Percentiles rank a stretch among this genome's conserved stretches.
These are phyloP conservation scores for Prionace glauca DNA, from an alignment of 2,797 vertebrate species.

Conservation along the genomic window DNA sequence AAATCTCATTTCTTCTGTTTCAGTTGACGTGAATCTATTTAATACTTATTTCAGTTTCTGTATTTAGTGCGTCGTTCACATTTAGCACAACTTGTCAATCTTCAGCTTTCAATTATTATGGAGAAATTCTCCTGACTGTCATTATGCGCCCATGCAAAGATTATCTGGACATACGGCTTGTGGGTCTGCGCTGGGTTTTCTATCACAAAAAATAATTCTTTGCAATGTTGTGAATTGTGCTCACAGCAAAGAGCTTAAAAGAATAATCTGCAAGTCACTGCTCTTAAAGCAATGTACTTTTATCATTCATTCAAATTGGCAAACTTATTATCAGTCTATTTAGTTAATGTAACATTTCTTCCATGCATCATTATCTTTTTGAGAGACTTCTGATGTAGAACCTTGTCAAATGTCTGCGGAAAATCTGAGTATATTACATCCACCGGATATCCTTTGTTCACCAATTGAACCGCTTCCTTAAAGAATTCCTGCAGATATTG, in stretches of 20 bases:
- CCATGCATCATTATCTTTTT: not conserved
- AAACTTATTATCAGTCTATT: not conserved
- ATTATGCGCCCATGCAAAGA: not conserved
- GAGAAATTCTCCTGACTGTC: not conserved
- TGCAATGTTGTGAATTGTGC: not conserved
- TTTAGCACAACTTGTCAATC: not conserved
- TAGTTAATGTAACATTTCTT: not conserved
- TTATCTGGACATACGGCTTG: not conserved
- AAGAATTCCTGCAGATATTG: not conserved
- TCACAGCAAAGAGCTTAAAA: not conserved
- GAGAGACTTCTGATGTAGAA: not conserved
- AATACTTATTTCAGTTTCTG: not conserved
- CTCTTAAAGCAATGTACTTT: not conserved
- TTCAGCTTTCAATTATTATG: not conserved
- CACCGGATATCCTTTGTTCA: conserved; percentile 14
- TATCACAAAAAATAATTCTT: not conserved
- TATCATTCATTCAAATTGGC: not conserved
- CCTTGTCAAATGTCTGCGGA: not conserved
- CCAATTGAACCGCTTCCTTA: not conserved
- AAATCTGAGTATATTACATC: not conserved
- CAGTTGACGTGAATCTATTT: not conserved
- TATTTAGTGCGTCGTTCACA: not conserved
- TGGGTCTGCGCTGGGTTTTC: not conserved
- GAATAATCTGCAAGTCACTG: not conserved
- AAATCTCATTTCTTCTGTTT: not conserved